These are phyloP conservation scores for Thaleichthys pacificus DNA, from an alignment of 2,797 vertebrate genomes.

Conservation along the genomic window DNA sequence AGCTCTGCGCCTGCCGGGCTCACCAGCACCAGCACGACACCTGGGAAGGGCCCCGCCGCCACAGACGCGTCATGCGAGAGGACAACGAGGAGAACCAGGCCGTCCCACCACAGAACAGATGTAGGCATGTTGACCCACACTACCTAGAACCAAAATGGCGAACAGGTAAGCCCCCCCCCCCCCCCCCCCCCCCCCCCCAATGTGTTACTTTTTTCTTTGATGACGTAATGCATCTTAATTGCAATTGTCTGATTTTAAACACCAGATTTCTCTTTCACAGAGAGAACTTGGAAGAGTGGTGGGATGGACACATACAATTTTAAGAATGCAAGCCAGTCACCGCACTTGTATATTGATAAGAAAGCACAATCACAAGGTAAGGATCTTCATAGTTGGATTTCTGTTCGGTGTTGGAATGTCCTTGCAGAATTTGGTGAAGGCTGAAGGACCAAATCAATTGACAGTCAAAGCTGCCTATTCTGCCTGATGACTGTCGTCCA, in stretches of 20 bases:
- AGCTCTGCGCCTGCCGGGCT: slow-evolving; percentile 53
- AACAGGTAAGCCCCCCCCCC: slow-evolving; percentile 37
- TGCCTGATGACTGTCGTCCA: background rate
- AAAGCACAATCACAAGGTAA: slow-evolving; percentile 68
- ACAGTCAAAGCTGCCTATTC: background rate
- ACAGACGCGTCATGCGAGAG: slow-evolving; percentile 47
- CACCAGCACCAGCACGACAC: slow-evolving; percentile 25
- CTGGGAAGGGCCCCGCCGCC: slow-evolving; percentile 37
- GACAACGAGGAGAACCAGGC: slow-evolving; percentile 56
- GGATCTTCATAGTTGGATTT: background rate
- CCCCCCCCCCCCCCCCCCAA: background rate
- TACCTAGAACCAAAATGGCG: slow-evolving; percentile 46
- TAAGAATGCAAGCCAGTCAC: slow-evolving; percentile 53
- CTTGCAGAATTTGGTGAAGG: background rate
- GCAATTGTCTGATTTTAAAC: background rate
- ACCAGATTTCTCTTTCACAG: slow-evolving; percentile 34
- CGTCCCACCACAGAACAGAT: slow-evolving; percentile 34
- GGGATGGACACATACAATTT: slow-evolving; percentile 32
- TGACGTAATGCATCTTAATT: background rate
- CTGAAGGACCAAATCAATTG: background rate
- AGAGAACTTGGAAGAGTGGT: slow-evolving; percentile 50
- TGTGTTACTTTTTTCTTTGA: background rate
- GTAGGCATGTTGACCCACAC: slow-evolving; percentile 44
- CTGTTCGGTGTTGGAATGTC: background rate
- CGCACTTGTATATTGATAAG: slow-evolving; percentile 28